These are phyloP conservation scores for Anoura caudifer DNA, from an alignment of 2,113 vertebrate genomes.

Conservation along the genomic window DNA sequence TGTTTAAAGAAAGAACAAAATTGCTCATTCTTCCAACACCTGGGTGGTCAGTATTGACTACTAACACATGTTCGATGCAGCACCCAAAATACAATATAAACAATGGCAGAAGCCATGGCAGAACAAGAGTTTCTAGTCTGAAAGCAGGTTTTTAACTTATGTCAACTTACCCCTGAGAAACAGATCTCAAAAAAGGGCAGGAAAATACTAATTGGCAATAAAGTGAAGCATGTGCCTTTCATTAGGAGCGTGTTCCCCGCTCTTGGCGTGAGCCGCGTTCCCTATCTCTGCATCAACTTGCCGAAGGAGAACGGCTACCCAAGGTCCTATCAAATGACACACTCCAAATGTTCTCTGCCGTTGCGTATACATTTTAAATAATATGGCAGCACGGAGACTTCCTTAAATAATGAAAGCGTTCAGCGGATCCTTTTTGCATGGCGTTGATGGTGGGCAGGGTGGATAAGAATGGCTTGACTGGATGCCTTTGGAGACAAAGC, in stretches of 20 bases:
- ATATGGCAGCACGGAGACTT: background rate
- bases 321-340: background rate
- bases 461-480: background rate
- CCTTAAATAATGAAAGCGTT: background rate
- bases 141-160: background rate
- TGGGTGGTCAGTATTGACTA: background rate
- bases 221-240: background rate
- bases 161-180: background rate
- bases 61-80: background rate
- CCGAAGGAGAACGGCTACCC: background rate
- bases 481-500: background rate
- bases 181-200: background rate
- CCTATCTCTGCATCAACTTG: background rate
- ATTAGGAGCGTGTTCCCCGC: background rate
- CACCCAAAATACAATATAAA: background rate
- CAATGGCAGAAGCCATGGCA: background rate
- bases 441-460: background rate
- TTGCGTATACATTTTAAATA: background rate
- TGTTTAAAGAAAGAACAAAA: background rate
- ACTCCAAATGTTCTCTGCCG: background rate
- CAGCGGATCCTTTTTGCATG: background rate
- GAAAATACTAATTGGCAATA: background rate
- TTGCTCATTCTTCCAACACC: background rate
- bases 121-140: background rate
- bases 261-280: background rate